Percentiles rank a stretch among this genome's conserved stretches.
phyloP scores from a whole-genome alignment of 2,113 vertebrate species.

The Barnardius zonarius region DNA sequence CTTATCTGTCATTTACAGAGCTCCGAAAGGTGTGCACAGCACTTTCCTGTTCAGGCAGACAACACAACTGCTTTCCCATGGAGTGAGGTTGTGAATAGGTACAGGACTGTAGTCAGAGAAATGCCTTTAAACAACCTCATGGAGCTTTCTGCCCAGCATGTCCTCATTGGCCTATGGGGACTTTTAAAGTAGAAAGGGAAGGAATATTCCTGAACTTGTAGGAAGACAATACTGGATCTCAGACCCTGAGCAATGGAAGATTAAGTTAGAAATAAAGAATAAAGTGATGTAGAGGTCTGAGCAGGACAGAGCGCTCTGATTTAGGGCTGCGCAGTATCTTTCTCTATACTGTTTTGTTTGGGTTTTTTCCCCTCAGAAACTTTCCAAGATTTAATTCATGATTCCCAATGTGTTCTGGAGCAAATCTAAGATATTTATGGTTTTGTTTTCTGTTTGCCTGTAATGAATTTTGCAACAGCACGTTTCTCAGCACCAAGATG shows the following conservation, averaged over 20 bases:
- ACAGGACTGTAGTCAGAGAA: not conserved
- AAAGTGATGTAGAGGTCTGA: not conserved
- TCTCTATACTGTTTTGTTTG: not conserved
- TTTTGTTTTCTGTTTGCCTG: not conserved
- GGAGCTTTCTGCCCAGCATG: not conserved
- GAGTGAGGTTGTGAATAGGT: not conserved
- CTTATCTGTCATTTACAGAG: conserved; percentile 51
- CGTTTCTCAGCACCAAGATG: not conserved
- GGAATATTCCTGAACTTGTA: not conserved
- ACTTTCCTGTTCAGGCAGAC: not conserved
- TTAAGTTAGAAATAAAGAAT: not conserved
- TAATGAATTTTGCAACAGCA: not conserved
- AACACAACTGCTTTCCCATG: not conserved
- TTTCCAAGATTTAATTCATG: not conserved
- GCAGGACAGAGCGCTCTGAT: not conserved
- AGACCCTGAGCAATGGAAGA: not conserved
- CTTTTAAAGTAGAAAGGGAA: not conserved
- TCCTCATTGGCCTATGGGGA: not conserved
- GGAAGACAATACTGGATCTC: not conserved
- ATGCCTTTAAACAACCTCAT: not conserved
- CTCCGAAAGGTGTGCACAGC: conserved; percentile 13
- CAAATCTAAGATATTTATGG: not conserved
- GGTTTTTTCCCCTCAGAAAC: not conserved
- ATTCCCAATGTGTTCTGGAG: not conserved
- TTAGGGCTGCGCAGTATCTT: not conserved